Evolutionary conservation across 2,888 invertebrate species (phyloP).

Genomic region (Napeogenes sylphis): DNA sequence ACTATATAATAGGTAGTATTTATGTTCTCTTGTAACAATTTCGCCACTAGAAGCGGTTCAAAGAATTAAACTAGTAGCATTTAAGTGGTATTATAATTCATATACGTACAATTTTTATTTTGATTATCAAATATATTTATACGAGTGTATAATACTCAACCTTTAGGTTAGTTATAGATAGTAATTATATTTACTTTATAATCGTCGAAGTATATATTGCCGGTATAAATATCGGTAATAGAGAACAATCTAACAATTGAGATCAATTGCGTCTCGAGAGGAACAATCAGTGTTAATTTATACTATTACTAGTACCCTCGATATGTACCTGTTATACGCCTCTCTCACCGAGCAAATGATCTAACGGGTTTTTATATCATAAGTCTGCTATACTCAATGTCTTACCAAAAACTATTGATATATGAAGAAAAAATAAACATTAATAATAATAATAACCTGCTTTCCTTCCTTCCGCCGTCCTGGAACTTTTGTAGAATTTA

Average conservation of each 20-base stretch:
- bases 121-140: background rate
- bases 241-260: background rate
- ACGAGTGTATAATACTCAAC: slow-evolving; percentile 2
- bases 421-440: too few relatives aligned
- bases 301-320: background rate
- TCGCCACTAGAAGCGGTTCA: slow-evolving; percentile 1
- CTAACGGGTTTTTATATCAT: too few relatives aligned
- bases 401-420: too few relatives aligned
- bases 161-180: background rate
- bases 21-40: background rate
- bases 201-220: background rate
- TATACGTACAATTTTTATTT: background rate
- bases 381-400: too few relatives aligned
- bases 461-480: background rate
- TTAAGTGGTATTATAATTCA: background rate
- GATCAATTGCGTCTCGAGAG: background rate
- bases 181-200: background rate
- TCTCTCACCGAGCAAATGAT: too few relatives aligned
- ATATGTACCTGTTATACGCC: background rate
- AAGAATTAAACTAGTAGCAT: slow-evolving; percentile 1
- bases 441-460: too few relatives aligned
- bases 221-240: background rate
- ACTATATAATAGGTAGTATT: too few relatives aligned
- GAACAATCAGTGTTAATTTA: background rate
- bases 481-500: background rate